These are phyloP conservation scores for Tridacna crocea DNA, from an alignment of 2,888 invertebrate genomes.

Conservation along the genomic window DNA sequence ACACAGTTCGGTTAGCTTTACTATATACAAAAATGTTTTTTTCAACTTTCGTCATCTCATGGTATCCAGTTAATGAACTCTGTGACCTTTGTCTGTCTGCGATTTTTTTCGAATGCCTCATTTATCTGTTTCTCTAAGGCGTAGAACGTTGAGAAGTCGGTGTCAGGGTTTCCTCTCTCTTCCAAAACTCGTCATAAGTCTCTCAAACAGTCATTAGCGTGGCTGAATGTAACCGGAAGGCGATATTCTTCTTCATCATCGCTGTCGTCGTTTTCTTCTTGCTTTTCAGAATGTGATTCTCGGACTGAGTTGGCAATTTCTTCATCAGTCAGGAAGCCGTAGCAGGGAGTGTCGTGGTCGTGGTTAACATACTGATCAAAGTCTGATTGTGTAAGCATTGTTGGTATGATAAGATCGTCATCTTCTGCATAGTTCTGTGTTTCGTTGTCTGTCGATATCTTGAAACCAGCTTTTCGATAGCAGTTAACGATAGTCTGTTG, in stretches of 20 bases:
- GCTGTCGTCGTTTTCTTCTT: too few species aligned
- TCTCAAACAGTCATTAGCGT: background rate
- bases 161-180: background rate
- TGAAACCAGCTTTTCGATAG: conserved; percentile 37
- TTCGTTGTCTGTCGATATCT: background rate
- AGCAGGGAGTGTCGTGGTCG: too few species aligned
- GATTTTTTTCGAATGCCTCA: background rate
- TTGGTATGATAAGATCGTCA: background rate
- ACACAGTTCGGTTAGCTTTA: too few species aligned
- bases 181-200: background rate
- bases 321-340: too few species aligned
- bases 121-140: background rate
- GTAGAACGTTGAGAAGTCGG: conserved; percentile 1
- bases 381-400: background rate
- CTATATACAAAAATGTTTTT: too few species aligned
- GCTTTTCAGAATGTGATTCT: too few species aligned
- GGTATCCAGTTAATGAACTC: background rate
- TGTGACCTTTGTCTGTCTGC: background rate
- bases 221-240: background rate
- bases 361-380: conserved; percentile 25
- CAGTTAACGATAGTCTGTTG: conserved; percentile 31
- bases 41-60: background rate
- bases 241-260: too few species aligned
- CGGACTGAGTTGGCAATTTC: background rate
- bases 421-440: background rate